Base-by-base conservation (phyloP, 1,140 invertebrate genomes). In the Camponotus pennsylvanicus region DNA sequence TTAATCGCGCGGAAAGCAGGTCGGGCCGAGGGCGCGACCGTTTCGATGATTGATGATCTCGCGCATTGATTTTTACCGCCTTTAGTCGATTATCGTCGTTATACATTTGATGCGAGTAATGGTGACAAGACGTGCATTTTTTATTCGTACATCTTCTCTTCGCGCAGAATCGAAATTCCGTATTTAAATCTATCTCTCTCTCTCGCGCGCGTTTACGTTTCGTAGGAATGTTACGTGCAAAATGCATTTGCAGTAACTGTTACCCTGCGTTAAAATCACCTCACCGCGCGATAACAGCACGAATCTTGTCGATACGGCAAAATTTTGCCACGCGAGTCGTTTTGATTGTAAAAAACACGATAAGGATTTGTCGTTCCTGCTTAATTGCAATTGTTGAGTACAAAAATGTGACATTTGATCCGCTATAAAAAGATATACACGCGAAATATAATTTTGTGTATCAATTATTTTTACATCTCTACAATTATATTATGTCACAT, bases 1-100 rank as follows among this genome's bases (percentile, higher is more conserved):
- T 92, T 92, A 90, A 92, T 86, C 91, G 89, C 88, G 71, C 78
- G 85, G 71, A 64, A 88, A 91, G 75, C 90, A 73, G 89, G 88
- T 90, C 90, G 86, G 42, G 63, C 75, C 79, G 85, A 85, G 86
- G 42, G 59, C 37, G 59, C 15, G 37, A 71, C 15, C 15, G 59
- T 71, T 59, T 49, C 6, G 69, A 73, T 61, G 27, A 75, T 83
- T 55, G 52, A 82, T 49, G 13, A 34, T 52, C 21, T 52, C 21
- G 9, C n/a, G n/a, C 7, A 45, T 37, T 27, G n/a, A 18, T 55
- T 45, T 13, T 42, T 27, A 13, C 15, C 40, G 40, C 11, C 42
- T 13, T 2, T 37, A 18, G 2, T 21, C 18, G 8, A 45, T 78
- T 67, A 21, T n/a, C 18, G 9, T 15, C 18, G 34, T 0, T 9